Base-by-base conservation (phyloP, 1,140 invertebrate species). In the Arion vulgaris region DNA sequence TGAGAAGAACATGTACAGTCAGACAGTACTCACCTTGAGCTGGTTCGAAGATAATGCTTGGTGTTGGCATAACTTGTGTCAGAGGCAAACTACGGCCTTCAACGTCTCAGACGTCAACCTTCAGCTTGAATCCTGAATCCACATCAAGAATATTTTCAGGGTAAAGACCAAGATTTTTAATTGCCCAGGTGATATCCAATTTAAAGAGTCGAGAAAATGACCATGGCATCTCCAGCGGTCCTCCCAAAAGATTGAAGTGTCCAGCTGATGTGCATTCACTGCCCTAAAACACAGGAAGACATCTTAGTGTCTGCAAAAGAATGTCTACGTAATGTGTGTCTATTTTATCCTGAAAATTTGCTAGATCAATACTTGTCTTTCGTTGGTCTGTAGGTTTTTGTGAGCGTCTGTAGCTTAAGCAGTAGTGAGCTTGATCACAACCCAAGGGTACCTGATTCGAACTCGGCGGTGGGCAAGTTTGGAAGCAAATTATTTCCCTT, bases 191-290 rank as follows among this genome's bases (percentile, higher is more conserved):
- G 62, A 66, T 66, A 7, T 41, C 80, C 26, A 75, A 80, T 28
- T 76, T 69, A 74, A 80, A 85, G 5, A 81, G 78, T 34, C 78
- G 51, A 38, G 77, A 78, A 68, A 83, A 85, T 36, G 77, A 26
- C 81, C 82, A 83, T 0, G 84, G 81, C 84, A 85, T 85, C 49
- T 85, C 84, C 1, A 34, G 11, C 15, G 57, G 26, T 17, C 84
- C 80, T 41, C 84, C 84, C 36, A 85, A 69, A 9, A 85, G 39
- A 26, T 68, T 62, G 57, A 85, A 85, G 4, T 36, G 38, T 1
- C 84, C 84, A 51, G 75, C 84, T 23, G 28, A 73, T 13, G 28
- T 68, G 38, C 84, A 85, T 36, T 69, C 45, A 7, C 23, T 45
- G 23, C 23, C 23, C n/a, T 51, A 23, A 66, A 66, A 66, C n/a